A percentile compares a stretch with the other conserved stretches of the same genome.
These are phyloP conservation scores for Pyrrhia umbra DNA, from an alignment of 2,888 invertebrate species.

Conservation along the genomic window DNA sequence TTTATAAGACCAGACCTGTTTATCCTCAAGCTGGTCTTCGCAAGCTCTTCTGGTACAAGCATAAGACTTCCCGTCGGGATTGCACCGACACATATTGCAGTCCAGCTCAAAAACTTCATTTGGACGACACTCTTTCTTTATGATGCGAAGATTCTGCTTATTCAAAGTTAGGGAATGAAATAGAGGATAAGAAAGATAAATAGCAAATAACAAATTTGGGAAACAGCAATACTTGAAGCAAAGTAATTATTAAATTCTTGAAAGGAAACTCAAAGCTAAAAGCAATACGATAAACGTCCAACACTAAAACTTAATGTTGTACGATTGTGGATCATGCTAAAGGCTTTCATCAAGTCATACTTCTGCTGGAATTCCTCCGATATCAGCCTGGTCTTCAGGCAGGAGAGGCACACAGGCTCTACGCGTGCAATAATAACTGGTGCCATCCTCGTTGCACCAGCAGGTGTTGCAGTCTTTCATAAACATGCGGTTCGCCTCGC, in stretches of 20 bases:
- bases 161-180: neutral
- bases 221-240: neutral
- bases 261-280: neutral
- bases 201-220: too few species aligned
- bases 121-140: conserved; percentile 83
- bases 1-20: conserved; percentile 65
- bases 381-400: conserved; percentile 70
- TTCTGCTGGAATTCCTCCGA: conserved; percentile 71
- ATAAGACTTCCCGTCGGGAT: conserved; percentile 88
- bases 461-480: conserved; percentile 88
- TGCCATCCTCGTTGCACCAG: conserved; percentile 87
- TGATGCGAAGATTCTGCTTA: conserved; percentile 73
- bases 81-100: conserved; percentile 91
- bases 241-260: neutral
- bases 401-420: conserved; percentile 79
- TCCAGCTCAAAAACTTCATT: conserved; percentile 89
- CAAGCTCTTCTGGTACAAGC: conserved; percentile 88
- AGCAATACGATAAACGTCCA: too few species aligned
- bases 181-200: too few species aligned
- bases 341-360: conserved; percentile 60
- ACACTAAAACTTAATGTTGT: too few species aligned
- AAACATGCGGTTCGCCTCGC: conserved; percentile 85
- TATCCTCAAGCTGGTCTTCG: conserved; percentile 67
- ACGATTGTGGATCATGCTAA: conserved; percentile 8
- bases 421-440: conserved; percentile 86